Base-by-base conservation (phyloP, 1,140 invertebrate genomes). In the Ips nitidus region DNA sequence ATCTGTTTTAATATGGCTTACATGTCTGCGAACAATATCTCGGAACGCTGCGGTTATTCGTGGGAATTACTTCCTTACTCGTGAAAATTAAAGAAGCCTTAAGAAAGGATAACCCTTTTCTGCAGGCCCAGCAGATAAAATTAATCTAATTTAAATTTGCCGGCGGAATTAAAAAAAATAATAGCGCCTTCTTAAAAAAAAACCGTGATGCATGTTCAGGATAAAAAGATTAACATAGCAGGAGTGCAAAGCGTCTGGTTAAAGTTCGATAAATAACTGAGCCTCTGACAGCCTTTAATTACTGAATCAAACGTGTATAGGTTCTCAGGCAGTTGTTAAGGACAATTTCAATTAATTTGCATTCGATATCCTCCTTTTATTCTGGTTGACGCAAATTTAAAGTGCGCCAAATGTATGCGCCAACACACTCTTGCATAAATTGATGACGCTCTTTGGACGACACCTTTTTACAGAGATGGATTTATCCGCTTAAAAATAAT, bases 311-410 rank as follows among this genome's bases (percentile, higher is more conserved):
- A 70, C 52, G 71, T 72, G 71, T 67, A 64, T 50, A 42, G 62
- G 38, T 64, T 70, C 68, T 70, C 61, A 70, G 72, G 69, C 75
- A 68, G 72, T 75, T 74, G 75, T 76, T 73, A 69, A 70, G 64
- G 71, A 74, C 71, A 76, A 76, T 75, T 76, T 76, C 74, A 76
- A 75, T 76, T 76, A 76, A 76, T 76, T 76, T 76, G 75, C 75
- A 76, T 76, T 71, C 71, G 74, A 74, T 76, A 69, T 66, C 65
- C 72, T 71, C 70, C 66, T 68, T 75, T 72, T 75, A 74, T 74
- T 75, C 67, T 63, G 69, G 64, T 73, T 64, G 71, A 60, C 65
- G 59, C 61, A 75, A 72, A 75, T 75, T 75, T 73, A 75, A 58
- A 66, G 68, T 72, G 71, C 69, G 71, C 69, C 45, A 64, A 71